phyloP scores from a whole-genome alignment of 1,140 invertebrate species.

The Brachionus koreanus region DNA sequence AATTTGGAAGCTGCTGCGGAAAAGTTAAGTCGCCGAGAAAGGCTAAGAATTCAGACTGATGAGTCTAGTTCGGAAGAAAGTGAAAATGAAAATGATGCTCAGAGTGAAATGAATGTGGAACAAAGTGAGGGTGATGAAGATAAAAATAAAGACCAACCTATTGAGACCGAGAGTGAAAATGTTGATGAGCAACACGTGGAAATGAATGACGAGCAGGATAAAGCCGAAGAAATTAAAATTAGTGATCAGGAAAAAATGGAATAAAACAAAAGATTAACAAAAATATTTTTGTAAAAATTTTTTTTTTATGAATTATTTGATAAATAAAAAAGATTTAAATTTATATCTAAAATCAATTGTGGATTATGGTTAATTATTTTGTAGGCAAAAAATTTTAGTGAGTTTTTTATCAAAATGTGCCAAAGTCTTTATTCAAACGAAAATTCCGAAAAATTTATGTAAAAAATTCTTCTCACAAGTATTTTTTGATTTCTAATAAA shows the following conservation, averaged over 20 bases:
- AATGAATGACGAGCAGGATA: background rate
- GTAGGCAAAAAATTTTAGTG: too few relatives aligned
- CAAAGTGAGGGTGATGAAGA: background rate
- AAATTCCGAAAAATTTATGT: too few relatives aligned
- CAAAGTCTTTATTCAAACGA: too few relatives aligned
- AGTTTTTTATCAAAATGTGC: too few relatives aligned
- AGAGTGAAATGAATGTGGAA: background rate
- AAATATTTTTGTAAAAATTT: background rate
- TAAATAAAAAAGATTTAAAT: too few relatives aligned
- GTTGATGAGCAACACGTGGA: background rate
- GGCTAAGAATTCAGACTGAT: background rate
- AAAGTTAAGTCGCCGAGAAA: background rate
- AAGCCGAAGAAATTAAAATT: background rate
- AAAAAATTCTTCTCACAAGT: too few relatives aligned
- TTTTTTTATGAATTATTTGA: background rate
- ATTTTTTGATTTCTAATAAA: too few relatives aligned
- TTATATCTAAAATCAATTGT: too few relatives aligned
- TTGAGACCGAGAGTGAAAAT: background rate
- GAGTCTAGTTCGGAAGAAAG: slow-evolving; percentile 1
- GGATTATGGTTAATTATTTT: too few relatives aligned
- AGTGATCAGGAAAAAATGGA: background rate
- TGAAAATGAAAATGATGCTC: background rate
- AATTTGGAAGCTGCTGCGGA: background rate
- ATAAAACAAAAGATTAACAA: background rate
- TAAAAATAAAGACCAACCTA: background rate